Base-by-base conservation (phyloP, 2,113 vertebrate genomes). In the Tympanuchus pallidicinctus region DNA sequence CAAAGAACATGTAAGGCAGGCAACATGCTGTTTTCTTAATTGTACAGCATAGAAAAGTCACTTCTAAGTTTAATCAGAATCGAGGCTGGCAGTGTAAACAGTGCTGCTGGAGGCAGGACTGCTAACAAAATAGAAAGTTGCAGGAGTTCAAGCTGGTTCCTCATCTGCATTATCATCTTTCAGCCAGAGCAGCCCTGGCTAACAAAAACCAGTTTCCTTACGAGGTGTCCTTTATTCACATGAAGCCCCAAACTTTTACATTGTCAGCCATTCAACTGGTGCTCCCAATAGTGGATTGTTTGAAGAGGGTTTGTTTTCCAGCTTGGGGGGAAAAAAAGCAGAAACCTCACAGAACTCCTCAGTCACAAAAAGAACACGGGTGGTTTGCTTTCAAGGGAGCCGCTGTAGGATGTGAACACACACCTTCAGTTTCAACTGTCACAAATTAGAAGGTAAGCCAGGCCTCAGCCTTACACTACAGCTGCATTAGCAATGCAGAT, bases 401-500 rank as follows among this genome's bases (percentile, higher is more conserved):
- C 67, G 30, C 45, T 61, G 1, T 2, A 60, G 34, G 34, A 54
- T 5, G 2, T 22, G 12, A 2, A 14, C 11, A 20, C 19, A 7
- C 48, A 60, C 27, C 64, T 56, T 52, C 36, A 13, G 0, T 15
- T 57, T 25, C 43, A 52, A 38, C 47, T 27, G 19, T 27, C 3
- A 0, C 32, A 20, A 54, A 61, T 13, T 70, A 67, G 69, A 40
- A 30, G 22, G 64, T 47, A 64, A 71, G n/a, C 25, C 48, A 80
- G 56, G 19, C 30, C 27, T 32, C 40, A 66, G 43, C 17, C 66
- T 67, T 6, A 38, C 3, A 19, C 9, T 1, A 0, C 59, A 82
- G 70, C 0, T 73, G 48, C 64, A 48, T 70, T 54, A 91, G 70
- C 1, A 8, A 40, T 0, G 0, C 34, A 8, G 1, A 83, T 24